These are phyloP conservation scores for Pyxicephalus adspersus DNA, from an alignment of 2,113 vertebrate species.

Conservation along the genomic window DNA sequence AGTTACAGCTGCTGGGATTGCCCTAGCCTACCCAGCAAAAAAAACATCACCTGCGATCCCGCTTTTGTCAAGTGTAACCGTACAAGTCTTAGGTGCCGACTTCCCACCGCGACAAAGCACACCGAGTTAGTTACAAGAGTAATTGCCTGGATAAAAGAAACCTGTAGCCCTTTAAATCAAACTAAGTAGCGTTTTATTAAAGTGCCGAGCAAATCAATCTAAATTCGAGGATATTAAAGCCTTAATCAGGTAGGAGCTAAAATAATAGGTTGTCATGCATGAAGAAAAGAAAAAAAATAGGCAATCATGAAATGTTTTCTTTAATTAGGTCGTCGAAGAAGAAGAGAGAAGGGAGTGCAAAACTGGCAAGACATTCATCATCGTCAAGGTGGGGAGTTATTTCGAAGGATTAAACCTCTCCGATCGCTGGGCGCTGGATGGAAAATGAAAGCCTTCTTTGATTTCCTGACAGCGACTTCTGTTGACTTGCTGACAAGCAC, in stretches of 20 bases:
- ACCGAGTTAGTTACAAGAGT: conserved; percentile 81
- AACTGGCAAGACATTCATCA: conserved; percentile 97
- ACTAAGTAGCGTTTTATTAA: conserved; percentile 98
- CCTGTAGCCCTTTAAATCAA: conserved; percentile 91
- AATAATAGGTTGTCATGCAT: conserved; percentile 99
- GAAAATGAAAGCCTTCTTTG: conserved; percentile 71
- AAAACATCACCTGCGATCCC: conserved; percentile 90
- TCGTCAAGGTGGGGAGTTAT: conserved; percentile 98
- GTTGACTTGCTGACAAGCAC: conserved; percentile 67
- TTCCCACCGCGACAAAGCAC: conserved; percentile 55
- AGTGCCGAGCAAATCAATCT: conserved; percentile 99
- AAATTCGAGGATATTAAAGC: conserved; percentile 99
- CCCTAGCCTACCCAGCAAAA: conserved; percentile 72
- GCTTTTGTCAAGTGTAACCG: conserved; percentile 72
- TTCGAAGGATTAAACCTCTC: conserved; percentile 83
- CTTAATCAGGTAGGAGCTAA: conserved; percentile 99
- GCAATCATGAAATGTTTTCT: conserved; percentile 99
- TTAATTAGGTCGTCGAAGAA: conserved; percentile 96
- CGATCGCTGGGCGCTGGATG: conserved; percentile 74
- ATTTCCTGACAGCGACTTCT: conserved; percentile 62
- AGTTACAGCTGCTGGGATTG: conserved; percentile 69
- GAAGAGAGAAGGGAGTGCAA: conserved; percentile 90
- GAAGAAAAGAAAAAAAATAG: conserved; percentile 88
- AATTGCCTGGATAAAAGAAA: conserved; percentile 86
- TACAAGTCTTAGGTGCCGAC: conserved; percentile 74